Evolutionary conservation across 2,888 invertebrate genomes (phyloP), one percentile per base, ranked within the genome.

Genomic region (Selenia dentaria): DNA sequence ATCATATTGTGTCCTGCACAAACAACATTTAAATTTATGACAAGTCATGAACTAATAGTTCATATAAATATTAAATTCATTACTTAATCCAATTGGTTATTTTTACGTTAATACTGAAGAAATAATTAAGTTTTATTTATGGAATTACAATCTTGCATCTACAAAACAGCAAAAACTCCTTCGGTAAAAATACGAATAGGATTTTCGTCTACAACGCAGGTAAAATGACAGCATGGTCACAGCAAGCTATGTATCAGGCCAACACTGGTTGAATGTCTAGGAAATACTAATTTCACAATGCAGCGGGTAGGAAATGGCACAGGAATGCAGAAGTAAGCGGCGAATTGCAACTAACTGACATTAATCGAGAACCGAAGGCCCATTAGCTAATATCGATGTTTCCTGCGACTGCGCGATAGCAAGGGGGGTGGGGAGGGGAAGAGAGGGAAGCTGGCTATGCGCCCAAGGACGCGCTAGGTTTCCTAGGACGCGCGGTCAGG

Each of bases 391-490:
- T 81, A 83, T 79, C 64, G 74, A 64, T 62, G 55, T 73, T 84
- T 83, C 76, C 81, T 77, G 74, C 54, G 48, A 52, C 47, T 59
- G 65, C 67, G 66, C 66, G 51, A 49, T 62, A 62, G 63, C 67
- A 52, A 31, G 35, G 37, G 14, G 28, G 38, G 50, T 50, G 38
- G 37, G 36, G 18, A 43, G 35, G 48, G 34, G 41, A 48, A 51
- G 44, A 55, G 54, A 50, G 59, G 46, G 62, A 52, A 22, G 62
- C 64, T 86, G 85, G 88, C 85, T 77, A 45, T 22, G 25, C 56
- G 84, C 85, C 86, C 88, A 82, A 83, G 87, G 86, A 80, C 83
- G 61, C 64, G 11, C 75, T 80, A 83, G 81, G 74, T 67, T 73
- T 64, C 81, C 85, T 83, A 83, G 81, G 77, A 78, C 64, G 44